Percentiles rank a stretch among this genome's conserved stretches.
These are phyloP conservation scores for Oppia nitens DNA, from an alignment of 1,140 invertebrate genomes.

Conservation along the genomic window DNA sequence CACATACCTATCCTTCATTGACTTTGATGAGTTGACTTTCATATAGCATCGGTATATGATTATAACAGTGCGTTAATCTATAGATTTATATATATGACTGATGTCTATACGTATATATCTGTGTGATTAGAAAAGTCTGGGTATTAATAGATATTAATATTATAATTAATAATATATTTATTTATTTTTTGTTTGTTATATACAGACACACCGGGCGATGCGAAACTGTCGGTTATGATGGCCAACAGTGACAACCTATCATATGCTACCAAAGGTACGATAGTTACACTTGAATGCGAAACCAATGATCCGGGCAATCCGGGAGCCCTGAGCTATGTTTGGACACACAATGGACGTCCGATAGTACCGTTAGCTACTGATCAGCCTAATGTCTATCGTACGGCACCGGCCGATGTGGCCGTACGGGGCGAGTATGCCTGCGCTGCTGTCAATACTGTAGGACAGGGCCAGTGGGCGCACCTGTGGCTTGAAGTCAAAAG, in stretches of 20 bases:
- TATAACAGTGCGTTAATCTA: too few relatives aligned
- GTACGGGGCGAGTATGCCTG: slow-evolving; percentile 72
- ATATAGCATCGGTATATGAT: too few relatives aligned
- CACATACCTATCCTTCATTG: too few relatives aligned
- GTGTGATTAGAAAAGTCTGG: too few relatives aligned
- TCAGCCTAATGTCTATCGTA: slow-evolving; percentile 1
- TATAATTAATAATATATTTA: too few relatives aligned
- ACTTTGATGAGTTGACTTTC: too few relatives aligned
- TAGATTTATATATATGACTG: too few relatives aligned
- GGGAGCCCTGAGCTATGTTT: slow-evolving; percentile 33
- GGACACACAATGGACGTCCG: slow-evolving; percentile 16
- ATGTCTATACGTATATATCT: too few relatives aligned
- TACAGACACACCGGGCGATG: slow-evolving; percentile 46
- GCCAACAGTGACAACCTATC: slow-evolving; percentile 16
- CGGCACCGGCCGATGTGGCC: slow-evolving; percentile 34
- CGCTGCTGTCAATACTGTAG: slow-evolving; percentile 59
- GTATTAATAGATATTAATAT: too few relatives aligned
- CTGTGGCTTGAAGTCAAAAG: slow-evolving; percentile 57
- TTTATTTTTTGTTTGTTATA: too few relatives aligned
- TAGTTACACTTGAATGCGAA: slow-evolving; percentile 57
- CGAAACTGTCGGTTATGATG: slow-evolving; percentile 7
- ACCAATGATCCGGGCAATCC: slow-evolving; percentile 62
- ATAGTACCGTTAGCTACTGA: slow-evolving; percentile 1
- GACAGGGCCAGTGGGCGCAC: slow-evolving; percentile 49
- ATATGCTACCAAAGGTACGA: slow-evolving; percentile 42